Percentiles rank a stretch among this genome's conserved stretches.
These are phyloP conservation scores for Nipponia nippon DNA, from an alignment of 2,113 vertebrate genomes.

Conservation along the genomic window DNA sequence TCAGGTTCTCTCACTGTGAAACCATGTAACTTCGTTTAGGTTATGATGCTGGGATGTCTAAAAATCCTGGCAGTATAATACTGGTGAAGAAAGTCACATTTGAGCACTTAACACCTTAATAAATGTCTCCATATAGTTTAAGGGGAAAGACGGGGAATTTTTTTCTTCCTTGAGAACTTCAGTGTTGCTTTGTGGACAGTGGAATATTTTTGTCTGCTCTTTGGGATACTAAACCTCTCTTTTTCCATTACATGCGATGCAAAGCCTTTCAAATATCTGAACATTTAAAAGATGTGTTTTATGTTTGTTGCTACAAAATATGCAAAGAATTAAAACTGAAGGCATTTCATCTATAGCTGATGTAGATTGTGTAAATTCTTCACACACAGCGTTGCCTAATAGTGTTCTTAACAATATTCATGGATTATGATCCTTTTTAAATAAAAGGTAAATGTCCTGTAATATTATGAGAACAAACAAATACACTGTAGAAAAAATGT, in stretches of 20 bases:
- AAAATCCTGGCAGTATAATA: not conserved
- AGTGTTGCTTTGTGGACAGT: not conserved
- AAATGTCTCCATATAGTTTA: not conserved
- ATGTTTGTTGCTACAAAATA: not conserved
- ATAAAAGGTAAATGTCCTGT: conserved; percentile 26
- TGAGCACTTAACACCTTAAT: not conserved
- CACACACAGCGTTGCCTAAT: not conserved
- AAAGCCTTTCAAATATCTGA: not conserved
- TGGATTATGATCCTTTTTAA: conserved; percentile 32
- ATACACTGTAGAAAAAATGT: conserved; percentile 2
- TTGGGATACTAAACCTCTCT: not conserved
- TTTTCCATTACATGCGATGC: not conserved
- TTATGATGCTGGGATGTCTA: not conserved
- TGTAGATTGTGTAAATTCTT: not conserved
- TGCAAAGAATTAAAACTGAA: not conserved
- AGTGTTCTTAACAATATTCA: not conserved
- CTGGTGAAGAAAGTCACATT: not conserved
- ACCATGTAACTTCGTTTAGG: not conserved
- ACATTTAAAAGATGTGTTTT: not conserved
- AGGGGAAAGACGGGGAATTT: not conserved
- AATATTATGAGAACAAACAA: conserved; percentile 22
- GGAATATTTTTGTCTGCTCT: not conserved
- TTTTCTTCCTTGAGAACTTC: not conserved
- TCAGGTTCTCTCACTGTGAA: not conserved
- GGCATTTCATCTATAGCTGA: not conserved